Percentiles rank a stretch among this genome's conserved stretches.
phyloP scores from a whole-genome alignment of 2,888 invertebrate genomes.

The Octodonta nipae region DNA sequence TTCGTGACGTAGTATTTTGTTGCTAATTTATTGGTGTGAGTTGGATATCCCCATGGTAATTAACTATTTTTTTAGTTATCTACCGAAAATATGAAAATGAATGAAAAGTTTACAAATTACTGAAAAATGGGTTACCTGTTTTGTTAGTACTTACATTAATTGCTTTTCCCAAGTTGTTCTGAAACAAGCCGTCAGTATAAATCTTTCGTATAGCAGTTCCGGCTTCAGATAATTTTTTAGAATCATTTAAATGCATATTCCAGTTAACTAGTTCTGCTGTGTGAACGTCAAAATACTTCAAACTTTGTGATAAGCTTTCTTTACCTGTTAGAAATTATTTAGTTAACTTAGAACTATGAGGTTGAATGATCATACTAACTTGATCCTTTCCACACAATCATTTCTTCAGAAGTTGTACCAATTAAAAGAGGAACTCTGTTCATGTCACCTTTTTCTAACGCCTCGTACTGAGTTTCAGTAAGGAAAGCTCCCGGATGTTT shows the following conservation, averaged over 20 bases:
- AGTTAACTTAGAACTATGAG: too few species aligned
- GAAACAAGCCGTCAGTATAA: slow-evolving; percentile 6
- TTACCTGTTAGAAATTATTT: neutral
- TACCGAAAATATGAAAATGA: too few species aligned
- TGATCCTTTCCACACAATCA: slow-evolving; percentile 4
- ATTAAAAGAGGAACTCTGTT: slow-evolving; percentile 15
- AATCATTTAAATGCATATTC: slow-evolving; percentile 7
- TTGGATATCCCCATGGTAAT: too few species aligned
- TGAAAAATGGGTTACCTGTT: too few species aligned
- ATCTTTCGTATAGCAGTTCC: slow-evolving; percentile 4
- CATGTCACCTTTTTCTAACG: slow-evolving; percentile 13
- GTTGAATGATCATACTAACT: slow-evolving; percentile 3
- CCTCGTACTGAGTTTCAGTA: slow-evolving; percentile 14
- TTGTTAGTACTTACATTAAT: too few species aligned
- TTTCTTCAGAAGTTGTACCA: slow-evolving; percentile 17
- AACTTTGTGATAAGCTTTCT: slow-evolving; percentile 1
- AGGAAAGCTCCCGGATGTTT: slow-evolving; percentile 16
- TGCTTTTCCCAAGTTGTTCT: slow-evolving; percentile 9
- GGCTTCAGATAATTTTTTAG: neutral
- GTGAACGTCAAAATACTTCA: too few species aligned
- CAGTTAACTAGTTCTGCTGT: neutral
- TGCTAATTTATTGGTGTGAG: too few species aligned
- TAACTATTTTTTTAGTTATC: too few species aligned
- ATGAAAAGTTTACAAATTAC: too few species aligned
- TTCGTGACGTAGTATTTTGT: too few species aligned